phyloP scores from a whole-genome alignment of 92 coral and sea anemone species.

The Montipora capitata region DNA sequence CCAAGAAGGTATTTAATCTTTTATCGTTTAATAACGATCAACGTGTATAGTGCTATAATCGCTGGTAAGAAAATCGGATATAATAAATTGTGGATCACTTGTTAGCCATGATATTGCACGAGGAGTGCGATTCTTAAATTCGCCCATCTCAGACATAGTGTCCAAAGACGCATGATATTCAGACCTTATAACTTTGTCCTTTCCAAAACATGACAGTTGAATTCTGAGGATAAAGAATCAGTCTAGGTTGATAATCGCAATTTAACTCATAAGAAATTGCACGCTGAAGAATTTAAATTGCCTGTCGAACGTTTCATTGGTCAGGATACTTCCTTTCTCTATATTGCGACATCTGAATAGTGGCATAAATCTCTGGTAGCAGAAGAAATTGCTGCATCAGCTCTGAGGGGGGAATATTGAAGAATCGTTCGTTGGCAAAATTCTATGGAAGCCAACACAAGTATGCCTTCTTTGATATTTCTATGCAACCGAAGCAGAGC shows the following conservation, averaged over 20 bases:
- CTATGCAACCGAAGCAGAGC: slow-evolving; percentile 84
- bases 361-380: neutral
- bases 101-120: neutral
- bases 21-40: neutral
- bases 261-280: too few relatives aligned
- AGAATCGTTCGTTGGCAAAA: slow-evolving; percentile 88
- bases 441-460: slow-evolving; percentile 86
- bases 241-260: too few relatives aligned
- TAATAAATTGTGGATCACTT: neutral
- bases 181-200: neutral
- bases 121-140: too few relatives aligned
- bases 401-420: slow-evolving; percentile 44
- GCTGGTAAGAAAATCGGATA: neutral
- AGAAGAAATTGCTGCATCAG: slow-evolving; percentile 5
- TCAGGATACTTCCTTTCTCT: neutral
- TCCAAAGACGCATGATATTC: neutral
- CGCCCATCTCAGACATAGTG: too few relatives aligned
- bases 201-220: neutral
- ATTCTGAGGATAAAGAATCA: too few relatives aligned
- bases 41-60: neutral
- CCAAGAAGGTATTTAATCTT: neutral
- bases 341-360: neutral
- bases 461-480: slow-evolving; percentile 84
- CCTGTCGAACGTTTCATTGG: too few relatives aligned
- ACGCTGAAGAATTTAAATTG: too few relatives aligned